A percentile compares a stretch with the other conserved stretches of the same genome.
phyloP scores from a whole-genome alignment of 1,140 invertebrate genomes.

The Formica exsecta region DNA sequence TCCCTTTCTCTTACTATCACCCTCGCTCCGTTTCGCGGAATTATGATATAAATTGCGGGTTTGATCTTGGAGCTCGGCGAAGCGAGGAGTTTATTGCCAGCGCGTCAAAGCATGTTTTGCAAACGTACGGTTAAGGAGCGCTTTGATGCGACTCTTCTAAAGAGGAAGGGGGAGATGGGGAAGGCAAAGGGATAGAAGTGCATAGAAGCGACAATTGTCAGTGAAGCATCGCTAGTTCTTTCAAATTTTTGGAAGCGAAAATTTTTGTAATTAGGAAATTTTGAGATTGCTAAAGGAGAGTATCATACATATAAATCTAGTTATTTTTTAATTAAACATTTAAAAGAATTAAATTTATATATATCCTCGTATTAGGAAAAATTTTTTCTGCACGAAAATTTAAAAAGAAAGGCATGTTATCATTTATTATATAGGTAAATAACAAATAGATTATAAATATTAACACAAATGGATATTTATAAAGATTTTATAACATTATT shows the following conservation, averaged over 20 bases:
- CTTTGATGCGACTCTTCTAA: neutral
- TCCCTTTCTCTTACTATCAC: constrained; percentile 10
- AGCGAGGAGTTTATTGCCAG: neutral
- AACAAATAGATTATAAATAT: neutral
- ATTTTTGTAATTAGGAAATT: neutral
- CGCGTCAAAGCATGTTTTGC: constrained; percentile 10
- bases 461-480: neutral
- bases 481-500: neutral
- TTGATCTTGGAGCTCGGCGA: constrained; percentile 26
- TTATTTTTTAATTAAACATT: neutral
- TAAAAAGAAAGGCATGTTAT: neutral
- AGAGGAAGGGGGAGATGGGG: neutral
- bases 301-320: neutral
- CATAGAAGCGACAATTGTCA: neutral
- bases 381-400: neutral
- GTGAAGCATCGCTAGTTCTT: neutral
- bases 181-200: neutral
- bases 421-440: neutral
- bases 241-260: neutral
- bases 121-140: neutral
- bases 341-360: neutral
- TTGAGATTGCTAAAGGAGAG: neutral
- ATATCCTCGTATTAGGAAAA: too few species aligned
- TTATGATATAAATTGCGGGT: constrained; percentile 57
- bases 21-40: neutral